Evolutionary conservation across 64 coral and sea anemone genomes (phyloP).

Genomic region (Montipora efflorescens): DNA sequence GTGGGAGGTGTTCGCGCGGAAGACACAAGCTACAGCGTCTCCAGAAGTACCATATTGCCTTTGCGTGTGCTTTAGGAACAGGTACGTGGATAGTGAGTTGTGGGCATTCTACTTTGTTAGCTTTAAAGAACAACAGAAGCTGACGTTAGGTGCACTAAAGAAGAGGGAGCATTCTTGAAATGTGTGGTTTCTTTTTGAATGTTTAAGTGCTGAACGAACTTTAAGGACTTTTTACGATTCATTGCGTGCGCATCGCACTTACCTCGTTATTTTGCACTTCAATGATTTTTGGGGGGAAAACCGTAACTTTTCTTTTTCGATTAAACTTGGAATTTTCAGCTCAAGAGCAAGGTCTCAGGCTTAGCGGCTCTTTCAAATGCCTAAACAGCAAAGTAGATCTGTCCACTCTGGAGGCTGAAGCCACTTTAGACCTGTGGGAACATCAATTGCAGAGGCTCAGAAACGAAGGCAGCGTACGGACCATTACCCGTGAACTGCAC

Average conservation of each 20-base stretch:
- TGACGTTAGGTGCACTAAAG: no score
- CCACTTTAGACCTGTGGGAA: conserved; percentile 94
- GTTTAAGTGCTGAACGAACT: no score
- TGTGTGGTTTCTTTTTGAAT: no score
- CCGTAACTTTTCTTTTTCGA: background rate
- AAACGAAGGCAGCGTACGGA: conserved; percentile 79
- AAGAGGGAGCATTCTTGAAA: no score
- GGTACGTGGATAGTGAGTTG: background rate
- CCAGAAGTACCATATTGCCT: conserved; percentile 65
- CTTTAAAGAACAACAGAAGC: no score
- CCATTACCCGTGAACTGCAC: conserved; percentile 85
- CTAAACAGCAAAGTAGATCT: conserved; percentile 96
- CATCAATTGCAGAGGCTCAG: conserved; percentile 88
- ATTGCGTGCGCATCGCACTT: no score
- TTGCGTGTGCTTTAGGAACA: conserved; percentile 83
- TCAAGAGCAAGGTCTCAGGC: conserved; percentile 55
- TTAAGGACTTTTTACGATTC: no score
- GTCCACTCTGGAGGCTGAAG: conserved; percentile 89
- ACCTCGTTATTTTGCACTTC: no score
- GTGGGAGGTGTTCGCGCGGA: conserved; percentile 83
- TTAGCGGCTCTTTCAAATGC: conserved; percentile 90
- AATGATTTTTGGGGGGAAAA: no score
- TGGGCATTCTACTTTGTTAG: no score
- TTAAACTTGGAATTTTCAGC: background rate
- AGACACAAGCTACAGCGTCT: conserved; percentile 84